These are phyloP conservation scores for Phymatocera aterrima DNA, from an alignment of 2,888 invertebrate species.

Conservation along the genomic window DNA sequence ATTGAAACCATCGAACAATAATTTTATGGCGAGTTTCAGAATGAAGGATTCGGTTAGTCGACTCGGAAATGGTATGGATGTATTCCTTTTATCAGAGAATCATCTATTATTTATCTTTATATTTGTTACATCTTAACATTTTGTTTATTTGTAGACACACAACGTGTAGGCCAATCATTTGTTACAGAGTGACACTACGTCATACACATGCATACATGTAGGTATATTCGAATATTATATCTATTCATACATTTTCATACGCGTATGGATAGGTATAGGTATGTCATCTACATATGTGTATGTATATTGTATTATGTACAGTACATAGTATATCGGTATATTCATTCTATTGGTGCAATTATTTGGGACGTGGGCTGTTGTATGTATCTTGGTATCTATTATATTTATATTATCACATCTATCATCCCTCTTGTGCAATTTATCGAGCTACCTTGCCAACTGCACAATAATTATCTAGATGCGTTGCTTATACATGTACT, in stretches of 20 bases:
- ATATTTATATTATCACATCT: not conserved
- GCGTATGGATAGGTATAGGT: not conserved
- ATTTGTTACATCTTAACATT: constrained; percentile 32
- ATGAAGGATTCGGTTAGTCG: not conserved
- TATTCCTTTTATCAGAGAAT: not conserved
- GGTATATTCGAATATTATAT: not conserved
- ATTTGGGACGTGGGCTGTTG: constrained; percentile 35
- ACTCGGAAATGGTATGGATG: not conserved
- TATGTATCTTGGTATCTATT: not conserved
- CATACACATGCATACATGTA: not conserved
- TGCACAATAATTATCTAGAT: not conserved
- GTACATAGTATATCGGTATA: not conserved
- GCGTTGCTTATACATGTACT: not conserved
- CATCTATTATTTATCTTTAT: constrained; percentile 28
- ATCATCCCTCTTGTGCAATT: not conserved
- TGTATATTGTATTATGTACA: too few relatives aligned
- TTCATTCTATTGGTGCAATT: not conserved
- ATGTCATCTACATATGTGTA: not conserved
- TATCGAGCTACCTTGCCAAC: constrained; percentile 15
- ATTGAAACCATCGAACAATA: not conserved
- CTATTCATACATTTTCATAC: not conserved
- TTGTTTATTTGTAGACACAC: constrained; percentile 67
- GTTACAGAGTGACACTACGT: not conserved
- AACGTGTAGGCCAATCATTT: constrained; percentile 70
- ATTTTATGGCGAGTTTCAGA: not conserved